Evolutionary conservation across 1,140 invertebrate species (phyloP).

Genomic region (Prorops nasuta): DNA sequence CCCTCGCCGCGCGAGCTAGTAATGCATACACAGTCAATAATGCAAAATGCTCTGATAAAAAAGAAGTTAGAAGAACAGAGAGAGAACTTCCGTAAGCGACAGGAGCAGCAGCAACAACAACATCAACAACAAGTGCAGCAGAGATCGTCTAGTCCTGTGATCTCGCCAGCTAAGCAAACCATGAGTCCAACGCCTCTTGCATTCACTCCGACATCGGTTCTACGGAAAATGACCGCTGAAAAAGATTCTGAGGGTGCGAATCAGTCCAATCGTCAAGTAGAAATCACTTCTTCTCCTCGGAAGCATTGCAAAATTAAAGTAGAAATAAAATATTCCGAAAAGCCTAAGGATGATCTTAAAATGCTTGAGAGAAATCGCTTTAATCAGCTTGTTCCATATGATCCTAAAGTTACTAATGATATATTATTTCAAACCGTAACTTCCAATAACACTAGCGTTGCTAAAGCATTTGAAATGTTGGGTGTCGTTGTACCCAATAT

Average conservation of each 20-base stretch:
- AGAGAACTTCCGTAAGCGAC: slow-evolving; percentile 76
- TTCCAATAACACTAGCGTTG: too few relatives aligned
- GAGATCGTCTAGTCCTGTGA: slow-evolving; percentile 48
- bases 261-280: slow-evolving; percentile 29
- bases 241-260: slow-evolving; percentile 66
- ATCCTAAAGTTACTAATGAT: too few relatives aligned
- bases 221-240: slow-evolving; percentile 91
- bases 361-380: too few relatives aligned
- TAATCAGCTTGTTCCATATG: too few relatives aligned
- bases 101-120: slow-evolving; percentile 63
- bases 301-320: too few relatives aligned
- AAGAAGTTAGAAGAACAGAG: slow-evolving; percentile 83
- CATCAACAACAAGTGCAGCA: slow-evolving; percentile 46
- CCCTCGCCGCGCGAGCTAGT: slow-evolving; percentile 81
- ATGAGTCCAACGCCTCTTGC: slow-evolving; percentile 67
- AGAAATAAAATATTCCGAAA: too few relatives aligned
- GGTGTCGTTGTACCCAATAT: too few relatives aligned
- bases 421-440: too few relatives aligned
- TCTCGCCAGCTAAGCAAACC: slow-evolving; percentile 48
- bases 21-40: slow-evolving; percentile 77
- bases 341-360: too few relatives aligned
- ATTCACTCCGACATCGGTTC: slow-evolving; percentile 87
- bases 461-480: too few relatives aligned
- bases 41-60: slow-evolving; percentile 80
- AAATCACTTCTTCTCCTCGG: slow-evolving; percentile 21